phyloP scores from a whole-genome alignment of 2,888 invertebrate species.

The Petrolisthes manimaculis region DNA sequence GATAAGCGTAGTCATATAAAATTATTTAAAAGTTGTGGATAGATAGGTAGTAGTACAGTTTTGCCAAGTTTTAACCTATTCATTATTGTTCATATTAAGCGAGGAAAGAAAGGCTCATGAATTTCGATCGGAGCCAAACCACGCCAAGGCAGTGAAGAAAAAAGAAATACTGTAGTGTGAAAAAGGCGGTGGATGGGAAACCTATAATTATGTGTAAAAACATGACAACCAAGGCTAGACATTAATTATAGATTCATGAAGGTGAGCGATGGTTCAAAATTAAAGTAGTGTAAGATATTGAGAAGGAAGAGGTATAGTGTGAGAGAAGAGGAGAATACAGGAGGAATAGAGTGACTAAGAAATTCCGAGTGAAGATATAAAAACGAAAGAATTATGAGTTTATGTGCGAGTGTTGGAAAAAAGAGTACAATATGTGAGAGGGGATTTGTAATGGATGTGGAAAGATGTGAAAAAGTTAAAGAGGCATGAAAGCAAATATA shows the following conservation, averaged over 20 bases:
- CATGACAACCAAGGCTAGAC: not conserved
- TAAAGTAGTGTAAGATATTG: not conserved
- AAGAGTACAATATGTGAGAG: not conserved
- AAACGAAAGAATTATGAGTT: slow-evolving; percentile 1
- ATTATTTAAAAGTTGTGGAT: no score
- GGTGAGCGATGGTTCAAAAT: not conserved
- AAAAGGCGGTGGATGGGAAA: not conserved
- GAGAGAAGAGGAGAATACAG: not conserved
- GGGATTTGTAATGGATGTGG: not conserved
- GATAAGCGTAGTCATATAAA: no score
- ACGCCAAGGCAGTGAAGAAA: no score
- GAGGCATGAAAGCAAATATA: not conserved
- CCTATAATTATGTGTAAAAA: not conserved
- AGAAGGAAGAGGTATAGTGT: not conserved
- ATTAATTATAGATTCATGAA: not conserved
- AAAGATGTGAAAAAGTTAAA: not conserved
- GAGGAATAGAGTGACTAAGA: not conserved
- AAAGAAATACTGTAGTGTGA: not conserved
- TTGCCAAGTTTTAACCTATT: no score
- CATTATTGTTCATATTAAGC: no score
- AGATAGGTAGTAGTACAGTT: no score
- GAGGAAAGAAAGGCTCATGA: no score
- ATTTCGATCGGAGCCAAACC: no score
- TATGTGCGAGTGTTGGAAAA: not conserved
- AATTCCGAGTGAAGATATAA: not conserved